Evolutionary conservation across 2,797 vertebrate genomes (phyloP).

Genomic region (Halcyon chelicuti): DNA sequence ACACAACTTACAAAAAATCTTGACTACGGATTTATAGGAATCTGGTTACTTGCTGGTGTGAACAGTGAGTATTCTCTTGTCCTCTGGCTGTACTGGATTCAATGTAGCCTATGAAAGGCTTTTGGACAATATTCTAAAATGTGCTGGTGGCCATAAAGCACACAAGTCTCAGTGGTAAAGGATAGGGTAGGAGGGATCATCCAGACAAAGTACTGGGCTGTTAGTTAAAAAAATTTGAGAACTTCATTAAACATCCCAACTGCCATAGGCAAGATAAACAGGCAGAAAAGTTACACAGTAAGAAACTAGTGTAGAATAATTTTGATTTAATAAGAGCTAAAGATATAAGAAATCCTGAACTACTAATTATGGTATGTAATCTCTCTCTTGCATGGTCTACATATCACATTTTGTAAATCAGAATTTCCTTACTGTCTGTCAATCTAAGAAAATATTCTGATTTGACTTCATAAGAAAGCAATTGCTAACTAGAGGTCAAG

Average conservation of each 20-base stretch:
- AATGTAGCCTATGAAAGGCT: not conserved
- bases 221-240: not conserved
- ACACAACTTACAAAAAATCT: not conserved
- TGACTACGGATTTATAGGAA: not conserved
- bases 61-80: not conserved
- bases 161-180: not conserved
- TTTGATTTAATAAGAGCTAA: not conserved
- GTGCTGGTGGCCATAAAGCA: not conserved
- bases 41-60: not conserved
- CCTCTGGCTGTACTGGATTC: not conserved
- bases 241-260: not conserved
- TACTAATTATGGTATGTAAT: not conserved
- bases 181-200: not conserved
- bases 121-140: not conserved
- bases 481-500: not conserved
- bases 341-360: not conserved
- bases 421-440: not conserved
- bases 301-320: not conserved
- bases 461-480: not conserved
- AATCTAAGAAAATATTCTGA: not conserved
- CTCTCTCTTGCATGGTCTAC: not conserved
- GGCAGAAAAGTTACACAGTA: accelerated
- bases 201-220: not conserved
- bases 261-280: not conserved
- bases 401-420: not conserved